Evolutionary conservation across 2,797 vertebrate genomes (phyloP).

Genomic region (Carduelis carduelis): DNA sequence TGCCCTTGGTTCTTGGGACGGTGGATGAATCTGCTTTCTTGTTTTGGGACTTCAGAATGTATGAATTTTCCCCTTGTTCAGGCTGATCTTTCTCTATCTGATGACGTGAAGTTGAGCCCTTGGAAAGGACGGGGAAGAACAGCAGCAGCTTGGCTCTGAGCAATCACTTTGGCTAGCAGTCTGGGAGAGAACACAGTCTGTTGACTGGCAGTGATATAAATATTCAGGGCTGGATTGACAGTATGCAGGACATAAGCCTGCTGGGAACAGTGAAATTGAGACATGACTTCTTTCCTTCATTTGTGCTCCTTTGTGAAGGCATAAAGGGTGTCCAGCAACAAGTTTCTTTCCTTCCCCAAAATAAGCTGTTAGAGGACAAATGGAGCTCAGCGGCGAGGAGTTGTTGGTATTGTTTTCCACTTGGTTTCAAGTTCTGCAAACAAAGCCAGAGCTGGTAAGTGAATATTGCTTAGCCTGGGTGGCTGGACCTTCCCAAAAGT

Average conservation of each 20-base stretch:
- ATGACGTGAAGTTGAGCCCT: neutral
- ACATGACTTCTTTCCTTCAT: neutral
- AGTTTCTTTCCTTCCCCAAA: neutral
- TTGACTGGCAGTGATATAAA: constrained; percentile 45
- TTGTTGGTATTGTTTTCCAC: neutral
- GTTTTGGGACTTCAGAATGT: neutral
- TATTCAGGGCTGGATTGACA: constrained; percentile 32
- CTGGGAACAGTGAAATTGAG: neutral
- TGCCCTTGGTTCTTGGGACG: neutral
- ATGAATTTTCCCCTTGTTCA: neutral
- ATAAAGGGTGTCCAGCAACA: neutral
- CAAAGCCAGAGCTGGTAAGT: constrained; percentile 32
- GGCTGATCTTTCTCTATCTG: neutral
- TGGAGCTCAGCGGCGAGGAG: accelerated
- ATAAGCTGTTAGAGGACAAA: neutral
- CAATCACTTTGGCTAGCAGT: constrained; percentile 23
- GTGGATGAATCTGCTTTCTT: neutral
- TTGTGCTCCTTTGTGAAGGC: neutral
- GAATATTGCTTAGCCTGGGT: neutral
- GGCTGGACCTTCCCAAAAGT: neutral
- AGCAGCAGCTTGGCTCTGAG: constrained; percentile 45
- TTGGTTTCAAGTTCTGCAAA: constrained; percentile 11
- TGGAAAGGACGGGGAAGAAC: constrained; percentile 5
- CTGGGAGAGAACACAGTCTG: constrained; percentile 31
- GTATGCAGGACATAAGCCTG: constrained; percentile 2